Evolutionary conservation across 2,797 vertebrate genomes (phyloP), one percentile per base, ranked within the genome.

Genomic region (Synanceia verrucosa): DNA sequence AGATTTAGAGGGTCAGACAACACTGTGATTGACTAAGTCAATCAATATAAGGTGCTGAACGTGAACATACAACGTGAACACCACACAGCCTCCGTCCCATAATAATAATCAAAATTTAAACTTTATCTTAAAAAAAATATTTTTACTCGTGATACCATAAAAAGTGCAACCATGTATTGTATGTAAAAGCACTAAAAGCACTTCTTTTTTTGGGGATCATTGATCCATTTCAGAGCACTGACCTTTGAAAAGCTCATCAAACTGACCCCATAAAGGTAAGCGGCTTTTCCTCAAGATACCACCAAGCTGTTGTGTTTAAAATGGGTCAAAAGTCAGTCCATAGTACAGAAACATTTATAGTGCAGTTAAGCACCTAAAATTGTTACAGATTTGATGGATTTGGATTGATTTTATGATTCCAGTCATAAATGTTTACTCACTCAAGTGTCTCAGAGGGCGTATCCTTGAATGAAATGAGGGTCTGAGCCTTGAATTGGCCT

Each of bases 231-330:
- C n/a, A 36, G 8, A 61, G 23, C 48, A 18, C 37, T 56, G 66
- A 52, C 29, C 39, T 62, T 44, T 55, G 7, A 65, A 84, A 56
- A 59, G 73, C 73, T 80, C 52, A 36, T 59, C 63, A 63, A 57
- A 62, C 37, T 69, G 66, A 81, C 84, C 76, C 60, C 55, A 44
- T 74, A 51, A 79, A 79, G 82, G 76, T 85, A 82, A 84, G 82
- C 70, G 73, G 66, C 28, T 74, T 70, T 48, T 78, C 51, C 68
- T 78, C 33, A 5, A 62, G 21, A 56, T 18, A 59, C 39, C 47
- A 34, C 39, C 46, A 60, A 53, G 16, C 39, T 59, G 53, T 37
- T 28, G 50, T 33, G 55, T 67, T 70, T 46, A 11, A 41, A 82
- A 67, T 76, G 46, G 69, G 61, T 63, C 73, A 70, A 46, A 62